Evolutionary conservation across 2,113 vertebrate species (phyloP), one percentile per base, ranked within the genome.

Genomic region (Albula goreensis): DNA sequence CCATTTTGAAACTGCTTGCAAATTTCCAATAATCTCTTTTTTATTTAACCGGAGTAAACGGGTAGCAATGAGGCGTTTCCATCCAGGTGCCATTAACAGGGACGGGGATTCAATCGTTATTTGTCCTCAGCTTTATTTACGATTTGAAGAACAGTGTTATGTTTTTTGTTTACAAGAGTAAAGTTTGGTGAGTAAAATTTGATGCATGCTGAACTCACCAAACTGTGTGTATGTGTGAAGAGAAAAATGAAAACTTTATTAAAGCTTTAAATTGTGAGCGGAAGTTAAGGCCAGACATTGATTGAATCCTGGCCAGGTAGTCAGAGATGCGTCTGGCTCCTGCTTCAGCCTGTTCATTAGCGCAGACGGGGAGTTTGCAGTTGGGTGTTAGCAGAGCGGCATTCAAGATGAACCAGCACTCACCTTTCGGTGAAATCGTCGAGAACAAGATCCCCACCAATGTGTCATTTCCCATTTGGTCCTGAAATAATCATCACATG

Each of bases 401-500:
- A 22, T 81, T 81, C n/a, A 22, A 17, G 50, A 13, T 0, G 11
- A 1, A 41, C 8, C 3, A n/a, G 52, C 50, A 12, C 4, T 74
- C 52, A 12, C 9, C 12, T 85, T 85, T 17, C 52, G 51, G n/a
- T 13, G 25, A 60, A 41, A 50, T 51, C 31, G 50, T 5, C 3
- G 50, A 81, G 49, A n/a, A 52, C 22, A 19, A 8, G 12, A 60
- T 11, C 63, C 63, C 17, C 22, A 56, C 12, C 9, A 41, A 0
- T 1, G 19, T 49, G 52, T 52, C 17, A 56, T 56, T 25, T 85
- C 74, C 17, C 31, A 9, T 13, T n/a, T 12, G 25, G 51, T 80
- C 78, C 51, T 85, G 83, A 78, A 78, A 79, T 79, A 56, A 53
- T 78, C 51, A 79, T 78, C 74, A 78, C 70, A 57, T 9, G 74